Evolutionary conservation across 1,140 invertebrate species (phyloP).

Genomic region (Aphis craccivora): DNA sequence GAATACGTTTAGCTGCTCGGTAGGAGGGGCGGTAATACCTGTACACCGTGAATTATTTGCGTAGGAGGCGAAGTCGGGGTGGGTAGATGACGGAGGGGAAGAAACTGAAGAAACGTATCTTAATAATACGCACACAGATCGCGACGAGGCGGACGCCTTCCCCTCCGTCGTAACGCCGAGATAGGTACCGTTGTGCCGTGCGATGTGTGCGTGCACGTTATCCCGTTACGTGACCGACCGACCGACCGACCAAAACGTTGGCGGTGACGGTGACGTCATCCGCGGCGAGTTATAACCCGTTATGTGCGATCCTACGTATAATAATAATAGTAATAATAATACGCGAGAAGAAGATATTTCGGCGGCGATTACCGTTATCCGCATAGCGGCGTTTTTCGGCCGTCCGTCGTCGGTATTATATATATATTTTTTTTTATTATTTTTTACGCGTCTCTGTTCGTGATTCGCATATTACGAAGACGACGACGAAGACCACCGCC

Average conservation of each 20-base stretch:
- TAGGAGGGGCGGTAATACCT: neutral
- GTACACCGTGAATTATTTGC: neutral
- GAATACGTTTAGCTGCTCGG: neutral
- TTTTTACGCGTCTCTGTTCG: neutral
- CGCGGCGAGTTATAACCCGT: conserved; percentile 25
- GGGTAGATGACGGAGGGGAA: neutral
- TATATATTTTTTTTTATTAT: neutral
- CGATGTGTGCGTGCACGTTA: neutral
- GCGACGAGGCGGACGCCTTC: neutral
- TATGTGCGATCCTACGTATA: neutral
- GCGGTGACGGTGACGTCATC: neutral
- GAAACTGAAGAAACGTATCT: neutral
- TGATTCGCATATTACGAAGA: conserved; percentile 37
- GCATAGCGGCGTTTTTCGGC: conserved; percentile 34
- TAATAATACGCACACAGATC: neutral
- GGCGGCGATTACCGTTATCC: conserved; percentile 45
- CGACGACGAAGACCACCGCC: neutral
- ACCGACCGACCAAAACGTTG: conserved; percentile 35
- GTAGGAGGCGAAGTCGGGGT: no score
- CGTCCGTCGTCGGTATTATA: neutral
- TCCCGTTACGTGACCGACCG: conserved; percentile 58
- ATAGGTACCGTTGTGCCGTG: conserved; percentile 18
- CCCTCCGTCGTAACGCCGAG: neutral
- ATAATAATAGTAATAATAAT: neutral
- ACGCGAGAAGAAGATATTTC: conserved; percentile 43